Evolutionary conservation across 2,113 vertebrate genomes (phyloP).

Genomic region (Sylvicapra grimmia): DNA sequence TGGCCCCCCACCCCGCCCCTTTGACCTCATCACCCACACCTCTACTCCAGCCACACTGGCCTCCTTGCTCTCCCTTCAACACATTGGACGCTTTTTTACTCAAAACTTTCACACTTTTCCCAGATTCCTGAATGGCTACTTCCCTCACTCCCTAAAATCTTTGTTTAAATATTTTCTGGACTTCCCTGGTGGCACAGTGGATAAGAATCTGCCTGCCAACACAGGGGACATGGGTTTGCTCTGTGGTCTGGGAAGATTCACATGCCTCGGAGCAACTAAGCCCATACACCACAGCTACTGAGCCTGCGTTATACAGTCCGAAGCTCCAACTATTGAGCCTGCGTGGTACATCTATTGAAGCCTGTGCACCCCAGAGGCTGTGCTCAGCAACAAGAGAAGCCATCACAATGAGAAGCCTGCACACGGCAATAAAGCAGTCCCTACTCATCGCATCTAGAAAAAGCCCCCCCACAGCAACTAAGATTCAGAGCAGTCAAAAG

Average conservation of each 20-base stretch:
- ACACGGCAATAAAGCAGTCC: background rate
- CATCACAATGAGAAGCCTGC: background rate
- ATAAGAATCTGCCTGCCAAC: background rate
- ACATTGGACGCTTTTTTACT: background rate
- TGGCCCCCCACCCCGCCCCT: fast-evolving
- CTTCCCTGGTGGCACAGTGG: background rate
- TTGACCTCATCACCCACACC: background rate
- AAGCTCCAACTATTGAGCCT: background rate
- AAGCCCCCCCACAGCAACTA: background rate
- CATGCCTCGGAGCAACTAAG: background rate
- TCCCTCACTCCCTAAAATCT: background rate
- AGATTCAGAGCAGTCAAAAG: background rate
- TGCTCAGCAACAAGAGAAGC: background rate
- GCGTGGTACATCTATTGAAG: background rate
- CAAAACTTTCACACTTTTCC: background rate
- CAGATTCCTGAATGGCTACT: background rate
- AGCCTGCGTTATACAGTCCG: background rate
- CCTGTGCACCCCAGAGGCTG: background rate
- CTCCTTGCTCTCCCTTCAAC: background rate
- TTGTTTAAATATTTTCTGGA: background rate
- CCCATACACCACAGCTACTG: background rate
- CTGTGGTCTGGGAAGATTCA: background rate
- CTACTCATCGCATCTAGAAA: background rate
- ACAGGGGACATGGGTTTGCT: background rate
- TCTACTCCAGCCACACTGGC: background rate